A percentile compares a stretch with the other conserved stretches of the same genome.
Conservation (phyloP, 2,888 invertebrate genomes). For the Drosophila monieri region DNA sequence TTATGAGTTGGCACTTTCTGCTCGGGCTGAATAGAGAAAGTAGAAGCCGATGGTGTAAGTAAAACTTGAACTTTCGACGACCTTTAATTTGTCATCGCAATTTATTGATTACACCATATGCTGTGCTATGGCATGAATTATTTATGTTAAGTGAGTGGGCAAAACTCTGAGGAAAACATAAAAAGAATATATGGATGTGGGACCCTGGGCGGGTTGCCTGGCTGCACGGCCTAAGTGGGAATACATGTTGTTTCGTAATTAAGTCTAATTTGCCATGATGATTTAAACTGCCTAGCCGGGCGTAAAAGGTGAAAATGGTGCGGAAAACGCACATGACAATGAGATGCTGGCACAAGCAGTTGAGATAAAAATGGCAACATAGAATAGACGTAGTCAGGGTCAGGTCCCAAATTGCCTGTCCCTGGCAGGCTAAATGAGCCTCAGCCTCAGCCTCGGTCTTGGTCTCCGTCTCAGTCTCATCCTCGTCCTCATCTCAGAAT, state of each 20-base stretch:
- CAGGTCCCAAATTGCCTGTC: conserved; percentile 47
- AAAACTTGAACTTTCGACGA: conserved; percentile 15
- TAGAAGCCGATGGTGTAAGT: conserved; percentile 1
- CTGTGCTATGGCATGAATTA: conserved; percentile 14
- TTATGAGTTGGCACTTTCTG: conserved; percentile 54
- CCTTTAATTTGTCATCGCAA: conserved; percentile 34
- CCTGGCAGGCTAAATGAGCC: conserved; percentile 66
- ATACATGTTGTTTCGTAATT: conserved; percentile 74
- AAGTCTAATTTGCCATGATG: conserved; percentile 72
- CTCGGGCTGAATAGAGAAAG: conserved; percentile 10
- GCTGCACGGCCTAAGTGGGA: conserved; percentile 59
- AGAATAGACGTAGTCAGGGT: conserved; percentile 42
- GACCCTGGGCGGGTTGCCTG: conserved; percentile 9
- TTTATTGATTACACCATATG: conserved; percentile 14
- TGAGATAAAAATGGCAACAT: conserved; percentile 55
- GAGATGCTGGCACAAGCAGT: conserved; percentile 32
- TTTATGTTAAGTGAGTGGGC: conserved; percentile 11
- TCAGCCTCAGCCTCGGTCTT: background rate
- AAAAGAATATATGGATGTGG: background rate
- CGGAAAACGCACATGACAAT: conserved; percentile 42
- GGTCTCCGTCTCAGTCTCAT: conserved; percentile 19
- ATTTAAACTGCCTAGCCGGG: conserved; percentile 62
- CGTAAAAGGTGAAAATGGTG: conserved; percentile 59
- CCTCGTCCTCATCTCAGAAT: conserved; percentile 8
- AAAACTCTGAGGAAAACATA: conserved; percentile 8